Base-by-base conservation (phyloP, 2,113 vertebrate species). In the Poeciliopsis prolifica region DNA sequence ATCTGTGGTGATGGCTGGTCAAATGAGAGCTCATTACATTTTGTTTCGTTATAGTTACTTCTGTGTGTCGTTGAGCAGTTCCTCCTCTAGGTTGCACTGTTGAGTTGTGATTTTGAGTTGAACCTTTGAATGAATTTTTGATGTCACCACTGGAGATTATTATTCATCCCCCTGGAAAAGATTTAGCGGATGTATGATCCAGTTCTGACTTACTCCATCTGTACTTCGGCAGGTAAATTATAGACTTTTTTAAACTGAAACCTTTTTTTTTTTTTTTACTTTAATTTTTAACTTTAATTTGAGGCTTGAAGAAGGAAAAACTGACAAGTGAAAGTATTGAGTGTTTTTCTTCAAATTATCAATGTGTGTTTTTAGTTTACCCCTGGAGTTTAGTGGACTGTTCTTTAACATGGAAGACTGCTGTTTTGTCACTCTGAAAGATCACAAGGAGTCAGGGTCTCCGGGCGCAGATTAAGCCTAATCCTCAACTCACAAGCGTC, bases 61-160 rank as follows among this genome's bases (percentile, higher is more conserved):
- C 1, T 30, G 44, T 17, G 15, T 86, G 88, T 30, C 86, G 70
- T 89, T 86, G 61, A 79, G 7, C 0, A 9, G 19, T 11, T 78
- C 70, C 10, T 60, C 91, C 92, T 78, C 79, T 88, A 86, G 92
- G 85, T 71, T 40, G 88, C 92, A 90, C 81, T 90, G 78, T 90
- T 90, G 87, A 74, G 66, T 81, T 69, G 14, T 48, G 58, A 48
- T 82, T 81, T 72, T 13, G 63, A 84, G 35, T 79, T 68, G 33
- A 73, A 60, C 19, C 29, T 73, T n/a, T 74, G 22, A 86, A 67
- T 58, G 31, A 33, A 42, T 26, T 28, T 72, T 14, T 26, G 1
- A 31, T 69, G 65, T 61, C 8, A 68, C 78, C 70, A 62, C 65
- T 79, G 73, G 70, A 75, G 72, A 79, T 69, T 70, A 72, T 58